Evolutionary conservation across 2,113 vertebrate genomes (phyloP).

Genomic region (Himantopus leucocephalus): DNA sequence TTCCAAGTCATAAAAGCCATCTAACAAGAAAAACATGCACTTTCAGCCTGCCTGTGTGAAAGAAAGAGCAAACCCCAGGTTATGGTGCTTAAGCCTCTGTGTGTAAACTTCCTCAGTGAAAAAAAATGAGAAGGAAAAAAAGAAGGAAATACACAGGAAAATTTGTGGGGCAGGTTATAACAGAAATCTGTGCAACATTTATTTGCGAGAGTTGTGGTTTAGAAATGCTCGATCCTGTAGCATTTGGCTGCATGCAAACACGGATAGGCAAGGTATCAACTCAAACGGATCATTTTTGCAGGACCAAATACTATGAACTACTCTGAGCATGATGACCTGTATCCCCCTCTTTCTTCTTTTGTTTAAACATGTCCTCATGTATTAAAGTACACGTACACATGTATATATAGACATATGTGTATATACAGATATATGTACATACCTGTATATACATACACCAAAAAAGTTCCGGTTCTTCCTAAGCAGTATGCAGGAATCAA

Average conservation of each 20-base stretch:
- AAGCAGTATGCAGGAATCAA: background rate
- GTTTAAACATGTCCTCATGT: rapidly evolving
- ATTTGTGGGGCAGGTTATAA: background rate
- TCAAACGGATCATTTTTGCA: background rate
- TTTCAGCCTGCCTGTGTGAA: background rate
- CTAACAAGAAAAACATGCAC: background rate
- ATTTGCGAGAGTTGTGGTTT: background rate
- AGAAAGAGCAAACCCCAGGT: background rate
- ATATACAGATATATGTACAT: background rate
- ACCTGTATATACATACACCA: too few species aligned
- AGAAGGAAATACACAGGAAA: background rate
- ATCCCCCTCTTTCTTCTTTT: background rate
- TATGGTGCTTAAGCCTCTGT: background rate
- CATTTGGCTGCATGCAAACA: background rate
- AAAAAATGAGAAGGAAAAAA: background rate
- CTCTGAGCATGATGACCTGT: background rate
- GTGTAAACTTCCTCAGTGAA: background rate
- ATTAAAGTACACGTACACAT: background rate
- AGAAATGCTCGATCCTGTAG: background rate
- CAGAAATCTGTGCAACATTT: background rate
- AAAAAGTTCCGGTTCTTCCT: background rate
- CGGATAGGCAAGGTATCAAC: background rate
- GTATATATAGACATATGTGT: too few species aligned
- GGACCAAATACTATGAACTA: background rate
- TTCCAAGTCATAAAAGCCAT: background rate